These are phyloP conservation scores for Empis stercorea DNA, from an alignment of 2,888 invertebrate genomes.

Conservation along the genomic window DNA sequence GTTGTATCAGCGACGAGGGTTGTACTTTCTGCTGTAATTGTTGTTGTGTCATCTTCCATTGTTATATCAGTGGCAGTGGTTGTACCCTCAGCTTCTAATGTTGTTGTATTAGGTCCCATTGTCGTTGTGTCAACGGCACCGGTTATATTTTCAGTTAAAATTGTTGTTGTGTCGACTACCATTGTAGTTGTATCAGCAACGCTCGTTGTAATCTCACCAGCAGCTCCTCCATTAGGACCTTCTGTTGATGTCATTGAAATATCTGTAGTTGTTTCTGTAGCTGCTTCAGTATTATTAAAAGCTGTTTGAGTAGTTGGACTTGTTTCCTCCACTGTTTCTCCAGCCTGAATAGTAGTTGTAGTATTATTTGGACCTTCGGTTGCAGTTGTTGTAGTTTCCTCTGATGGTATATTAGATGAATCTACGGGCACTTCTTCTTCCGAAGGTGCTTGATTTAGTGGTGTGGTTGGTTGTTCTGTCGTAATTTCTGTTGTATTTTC, in stretches of 20 bases:
- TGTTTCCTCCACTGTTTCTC: background rate
- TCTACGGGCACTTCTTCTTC: background rate
- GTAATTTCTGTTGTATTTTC: background rate
- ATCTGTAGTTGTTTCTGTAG: no score
- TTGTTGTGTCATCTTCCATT: background rate
- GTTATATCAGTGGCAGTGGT: background rate
- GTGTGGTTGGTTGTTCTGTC: background rate
- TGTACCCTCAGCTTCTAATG: conserved; percentile 3
- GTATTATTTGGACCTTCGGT: background rate
- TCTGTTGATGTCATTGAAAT: no score
- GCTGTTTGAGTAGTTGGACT: background rate
- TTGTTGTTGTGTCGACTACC: no score
- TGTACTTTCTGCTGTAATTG: no score
- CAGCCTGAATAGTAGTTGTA: background rate
- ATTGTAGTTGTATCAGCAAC: no score
- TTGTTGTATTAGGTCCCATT: no score
- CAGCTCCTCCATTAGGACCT: no score
- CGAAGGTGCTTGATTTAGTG: background rate
- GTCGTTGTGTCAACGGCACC: no score
- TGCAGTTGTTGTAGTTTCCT: conserved; percentile 1
- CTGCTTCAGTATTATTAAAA: no score
- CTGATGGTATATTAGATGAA: background rate
- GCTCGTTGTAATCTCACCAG: no score
- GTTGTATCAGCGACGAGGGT: no score
- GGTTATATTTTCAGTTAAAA: no score